Evolutionary conservation across 2,888 invertebrate species (phyloP), one percentile per base, ranked within the genome.

Genomic region (Leptopilina syphax): DNA sequence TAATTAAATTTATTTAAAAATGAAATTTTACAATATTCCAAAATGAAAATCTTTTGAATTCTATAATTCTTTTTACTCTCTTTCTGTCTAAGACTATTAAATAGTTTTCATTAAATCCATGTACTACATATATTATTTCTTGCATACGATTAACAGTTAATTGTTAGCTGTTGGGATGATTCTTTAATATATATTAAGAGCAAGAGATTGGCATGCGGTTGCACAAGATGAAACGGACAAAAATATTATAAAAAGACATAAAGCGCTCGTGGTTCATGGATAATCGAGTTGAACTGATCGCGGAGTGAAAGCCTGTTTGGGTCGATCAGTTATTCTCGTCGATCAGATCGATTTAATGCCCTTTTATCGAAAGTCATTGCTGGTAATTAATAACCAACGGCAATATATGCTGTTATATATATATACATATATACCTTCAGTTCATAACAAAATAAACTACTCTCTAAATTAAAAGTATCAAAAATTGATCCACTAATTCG

Each of bases 321-420:
- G 76, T 80, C 77, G 82, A 83, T 82, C 80, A 80, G 79, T 80
- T 34, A 34, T 34, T 80, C 83, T 79, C 80, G 80, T 79, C 83
- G 84, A 86, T 85, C 83, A 83, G 84, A 83, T 85, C 84, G 86
- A 85, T 86, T 83, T 85, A 84, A 84, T 83, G 83, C 82, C 84
- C 84, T 85, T 86, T 85, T 84, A 85, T 84, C 83, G 82, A 85
- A 84, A 89, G 88, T 89, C 89, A 89, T 88, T 88, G 85, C 86
- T 80, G 82, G 87, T 89, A 89, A 89, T 89, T 89, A 89, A 87
- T 86, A 87, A 86, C 81, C 82, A 79, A 82, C 83, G 82, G 81
- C 78, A 79, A 76, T 79, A 77, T 76, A 63, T 60, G 79, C 76
- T 73, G 76, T 34, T 76, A 65, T 57, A 12, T 50, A 50, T 1